Base-by-base conservation (phyloP, 1,140 invertebrate genomes). In the Drosophila repleta region DNA sequence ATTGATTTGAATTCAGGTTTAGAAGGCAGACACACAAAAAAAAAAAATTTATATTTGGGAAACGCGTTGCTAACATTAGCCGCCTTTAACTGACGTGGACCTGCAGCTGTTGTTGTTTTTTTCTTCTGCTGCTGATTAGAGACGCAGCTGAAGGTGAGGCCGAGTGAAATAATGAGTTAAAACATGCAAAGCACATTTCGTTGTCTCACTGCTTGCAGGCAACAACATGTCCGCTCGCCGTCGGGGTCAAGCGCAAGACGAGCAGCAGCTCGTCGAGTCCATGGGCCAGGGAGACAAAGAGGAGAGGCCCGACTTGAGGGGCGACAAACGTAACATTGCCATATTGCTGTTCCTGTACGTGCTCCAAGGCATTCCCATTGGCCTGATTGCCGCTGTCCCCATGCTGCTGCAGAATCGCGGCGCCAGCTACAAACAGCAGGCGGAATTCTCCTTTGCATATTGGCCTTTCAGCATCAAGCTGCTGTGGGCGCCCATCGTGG, bases 381-480 rank as follows among this genome's bases (percentile, higher is more conserved):
- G 99, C 7, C 92, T 99, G 15, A 96, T 96, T 43, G 96, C 96
- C 13, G 97, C 97, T 37, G 96, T 99, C 74, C 99, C 99, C 3
- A 98, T 99, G 96, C 81, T 99, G 45, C 93, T 99, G 48, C 97
- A 98, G 91, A 98, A 98, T 92, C 94, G 96, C 76, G 95, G 97
- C 64, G 96, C 98, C 52, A 97, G 95, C 46, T 99, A 99, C 90
- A 96, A 95, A 76, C 95, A 98, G 92, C 95, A 99, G 95, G 99
- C 99, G n/a, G 95, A 98, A 90, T 99, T 99, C 91, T 99, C 98
- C 93, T 98, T 99, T 90, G 98, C 98, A 0, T 96, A 95, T 79
- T 99, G 99, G 99, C 99, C 99, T 1, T 99, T 99, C 90, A 98
- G 97, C 92, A 93, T 99, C 15, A 99, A 99, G 93, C 92, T 99